phyloP scores from a whole-genome alignment of 2,113 vertebrate genomes.

The Paedocypris sp. region DNA sequence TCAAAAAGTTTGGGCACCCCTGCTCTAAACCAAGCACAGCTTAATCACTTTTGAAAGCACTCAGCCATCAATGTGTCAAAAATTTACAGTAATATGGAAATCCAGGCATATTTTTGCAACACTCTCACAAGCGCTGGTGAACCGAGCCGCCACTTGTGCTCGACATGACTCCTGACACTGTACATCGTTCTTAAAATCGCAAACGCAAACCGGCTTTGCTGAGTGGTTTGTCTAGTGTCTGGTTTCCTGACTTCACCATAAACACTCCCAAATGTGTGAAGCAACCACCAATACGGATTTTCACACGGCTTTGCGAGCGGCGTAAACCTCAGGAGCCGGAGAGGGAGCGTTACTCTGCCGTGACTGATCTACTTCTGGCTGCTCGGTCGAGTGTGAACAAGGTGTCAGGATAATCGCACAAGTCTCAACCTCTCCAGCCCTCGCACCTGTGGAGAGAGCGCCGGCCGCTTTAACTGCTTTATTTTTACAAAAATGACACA shows the following conservation, averaged over 20 bases:
- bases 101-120: too few relatives aligned
- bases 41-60: too few relatives aligned
- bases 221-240: conserved; percentile 7
- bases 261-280: background rate
- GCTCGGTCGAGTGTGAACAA: conserved; percentile 8
- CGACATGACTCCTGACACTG: too few relatives aligned
- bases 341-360: background rate
- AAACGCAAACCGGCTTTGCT: background rate
- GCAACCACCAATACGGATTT: background rate
- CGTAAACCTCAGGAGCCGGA: background rate
- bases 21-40: too few relatives aligned
- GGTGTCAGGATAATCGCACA: conserved; percentile 2
- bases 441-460: background rate
- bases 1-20: too few relatives aligned
- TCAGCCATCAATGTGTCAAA: too few relatives aligned
- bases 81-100: too few relatives aligned
- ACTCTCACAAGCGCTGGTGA: too few relatives aligned
- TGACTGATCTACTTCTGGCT: conserved; percentile 1
- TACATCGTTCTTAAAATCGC: too few relatives aligned
- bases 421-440: background rate
- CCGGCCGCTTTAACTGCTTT: background rate
- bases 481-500: background rate
- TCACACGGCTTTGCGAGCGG: background rate
- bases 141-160: too few relatives aligned
- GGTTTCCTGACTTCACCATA: conserved; percentile 58